Conservation (phyloP, 2,797 vertebrate genomes). For the Rhinoraja longicauda region DNA sequence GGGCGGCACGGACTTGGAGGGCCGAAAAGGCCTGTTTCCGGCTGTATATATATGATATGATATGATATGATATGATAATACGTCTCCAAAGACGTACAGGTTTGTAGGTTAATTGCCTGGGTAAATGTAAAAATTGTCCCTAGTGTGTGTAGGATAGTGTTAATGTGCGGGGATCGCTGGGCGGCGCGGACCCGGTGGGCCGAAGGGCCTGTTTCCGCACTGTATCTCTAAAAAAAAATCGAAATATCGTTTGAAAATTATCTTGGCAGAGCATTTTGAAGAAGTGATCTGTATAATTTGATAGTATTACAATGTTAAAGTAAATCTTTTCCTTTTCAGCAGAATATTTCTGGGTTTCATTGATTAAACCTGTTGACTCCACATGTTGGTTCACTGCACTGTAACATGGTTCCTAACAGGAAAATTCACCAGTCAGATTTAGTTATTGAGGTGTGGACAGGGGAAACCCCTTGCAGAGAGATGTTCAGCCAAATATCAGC, state of each 20-base stretch:
- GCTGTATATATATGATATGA: too few relatives aligned
- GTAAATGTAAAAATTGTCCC: too few relatives aligned
- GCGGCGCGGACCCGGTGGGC: too few relatives aligned
- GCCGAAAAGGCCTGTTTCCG: too few relatives aligned
- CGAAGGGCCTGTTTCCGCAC: too few relatives aligned
- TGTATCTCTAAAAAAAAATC: too few relatives aligned
- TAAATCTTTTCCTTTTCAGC: neutral
- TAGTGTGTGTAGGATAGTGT: too few relatives aligned
- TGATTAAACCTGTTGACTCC: neutral
- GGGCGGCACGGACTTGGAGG: too few relatives aligned
- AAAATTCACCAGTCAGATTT: neutral
- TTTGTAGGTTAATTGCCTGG: too few relatives aligned
- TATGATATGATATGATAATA: too few relatives aligned
- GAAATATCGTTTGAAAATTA: neutral
- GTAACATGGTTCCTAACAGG: neutral
- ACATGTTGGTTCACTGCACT: neutral
- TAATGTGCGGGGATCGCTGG: too few relatives aligned
- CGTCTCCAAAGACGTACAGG: too few relatives aligned
- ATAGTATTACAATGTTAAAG: neutral
- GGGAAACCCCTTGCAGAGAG: neutral
- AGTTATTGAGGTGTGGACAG: neutral
- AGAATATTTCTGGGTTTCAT: neutral
- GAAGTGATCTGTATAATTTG: neutral
- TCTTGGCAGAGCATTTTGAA: neutral
- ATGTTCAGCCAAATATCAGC: neutral